phyloP scores from a whole-genome alignment of 2,888 invertebrate genomes.

The Dasypolia templi region DNA sequence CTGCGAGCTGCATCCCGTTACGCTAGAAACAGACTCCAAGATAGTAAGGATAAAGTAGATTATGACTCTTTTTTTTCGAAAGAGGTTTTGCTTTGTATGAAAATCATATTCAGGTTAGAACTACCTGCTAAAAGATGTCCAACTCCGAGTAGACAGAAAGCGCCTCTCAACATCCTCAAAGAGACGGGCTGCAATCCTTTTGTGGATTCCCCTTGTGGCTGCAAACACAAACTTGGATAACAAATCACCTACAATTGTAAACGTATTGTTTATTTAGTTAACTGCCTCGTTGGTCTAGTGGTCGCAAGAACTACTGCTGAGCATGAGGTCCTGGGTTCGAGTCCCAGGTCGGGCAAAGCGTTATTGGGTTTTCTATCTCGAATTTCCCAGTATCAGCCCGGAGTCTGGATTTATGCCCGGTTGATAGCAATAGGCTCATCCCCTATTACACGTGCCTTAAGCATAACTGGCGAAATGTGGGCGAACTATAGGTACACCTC shows the following conservation, averaged over 20 bases:
- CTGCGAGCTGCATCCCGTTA: not conserved
- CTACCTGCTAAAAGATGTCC: slow-evolving; percentile 92
- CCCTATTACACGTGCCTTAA: too few relatives aligned
- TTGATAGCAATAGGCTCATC: too few relatives aligned
- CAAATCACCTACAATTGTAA: slow-evolving; percentile 38
- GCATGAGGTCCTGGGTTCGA: too few relatives aligned
- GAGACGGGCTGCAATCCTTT: slow-evolving; percentile 92
- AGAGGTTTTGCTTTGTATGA: not conserved
- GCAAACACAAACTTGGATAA: slow-evolving; percentile 59
- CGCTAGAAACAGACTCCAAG: not conserved
- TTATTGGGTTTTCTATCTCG: too few relatives aligned
- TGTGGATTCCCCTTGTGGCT: slow-evolving; percentile 84
- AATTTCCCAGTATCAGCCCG: too few relatives aligned
- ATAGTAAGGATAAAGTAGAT: too few relatives aligned
- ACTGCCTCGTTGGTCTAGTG: too few relatives aligned
- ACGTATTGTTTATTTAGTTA: slow-evolving; percentile 31
- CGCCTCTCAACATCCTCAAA: slow-evolving; percentile 93
- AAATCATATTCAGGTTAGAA: not conserved
- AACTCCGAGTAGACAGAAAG: slow-evolving; percentile 92
- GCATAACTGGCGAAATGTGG: too few relatives aligned
- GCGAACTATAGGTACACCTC: too few relatives aligned
- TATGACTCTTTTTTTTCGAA: not conserved
- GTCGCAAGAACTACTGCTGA: too few relatives aligned
- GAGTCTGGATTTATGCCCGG: too few relatives aligned
- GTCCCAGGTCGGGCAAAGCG: too few relatives aligned